Percentiles rank a stretch among this genome's conserved stretches.
Evolutionary conservation across 2,113 vertebrate species (phyloP).

Genomic region (Hippocampus mohnikei): DNA sequence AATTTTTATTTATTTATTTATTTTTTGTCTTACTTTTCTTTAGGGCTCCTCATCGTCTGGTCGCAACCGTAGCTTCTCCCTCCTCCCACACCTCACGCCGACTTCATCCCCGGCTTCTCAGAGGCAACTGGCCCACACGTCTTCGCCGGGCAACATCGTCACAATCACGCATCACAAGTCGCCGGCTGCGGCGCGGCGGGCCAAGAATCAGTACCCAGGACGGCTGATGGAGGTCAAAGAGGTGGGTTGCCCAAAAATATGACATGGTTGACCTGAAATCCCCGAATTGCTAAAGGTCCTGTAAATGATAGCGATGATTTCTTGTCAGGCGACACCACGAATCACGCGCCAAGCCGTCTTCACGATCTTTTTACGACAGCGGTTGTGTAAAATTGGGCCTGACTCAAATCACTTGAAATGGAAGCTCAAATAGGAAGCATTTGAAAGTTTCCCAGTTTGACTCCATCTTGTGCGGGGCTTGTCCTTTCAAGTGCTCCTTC

Average conservation of each 20-base stretch:
- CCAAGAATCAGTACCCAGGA: conserved; percentile 79
- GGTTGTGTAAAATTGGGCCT: too few relatives aligned
- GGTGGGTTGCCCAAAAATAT: conserved; percentile 72
- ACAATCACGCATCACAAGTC: conserved; percentile 96
- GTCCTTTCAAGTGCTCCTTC: conserved; percentile 18
- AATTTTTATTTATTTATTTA: conserved; percentile 4
- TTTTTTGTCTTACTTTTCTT: conserved; percentile 4
- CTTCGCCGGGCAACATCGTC: conserved; percentile 81
- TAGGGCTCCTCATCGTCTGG: conserved; percentile 81
- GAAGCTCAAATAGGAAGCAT: too few relatives aligned
- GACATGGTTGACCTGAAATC: neutral
- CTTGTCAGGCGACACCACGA: too few relatives aligned
- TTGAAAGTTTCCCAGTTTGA: conserved; percentile 4
- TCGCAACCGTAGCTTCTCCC: conserved; percentile 85
- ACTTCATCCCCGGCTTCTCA: conserved; percentile 85
- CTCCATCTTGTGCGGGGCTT: conserved; percentile 20
- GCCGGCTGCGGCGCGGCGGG: conserved; percentile 84
- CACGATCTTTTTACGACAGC: too few relatives aligned
- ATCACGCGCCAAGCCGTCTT: too few relatives aligned
- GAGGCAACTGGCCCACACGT: conserved; percentile 71
- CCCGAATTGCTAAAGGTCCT: too few relatives aligned
- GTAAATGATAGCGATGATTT: too few relatives aligned
- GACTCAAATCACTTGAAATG: too few relatives aligned
- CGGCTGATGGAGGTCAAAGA: conserved; percentile 91
- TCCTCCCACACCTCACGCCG: conserved; percentile 81